Evolutionary conservation across 2,113 vertebrate species (phyloP).

Genomic region (Canis aureus): DNA sequence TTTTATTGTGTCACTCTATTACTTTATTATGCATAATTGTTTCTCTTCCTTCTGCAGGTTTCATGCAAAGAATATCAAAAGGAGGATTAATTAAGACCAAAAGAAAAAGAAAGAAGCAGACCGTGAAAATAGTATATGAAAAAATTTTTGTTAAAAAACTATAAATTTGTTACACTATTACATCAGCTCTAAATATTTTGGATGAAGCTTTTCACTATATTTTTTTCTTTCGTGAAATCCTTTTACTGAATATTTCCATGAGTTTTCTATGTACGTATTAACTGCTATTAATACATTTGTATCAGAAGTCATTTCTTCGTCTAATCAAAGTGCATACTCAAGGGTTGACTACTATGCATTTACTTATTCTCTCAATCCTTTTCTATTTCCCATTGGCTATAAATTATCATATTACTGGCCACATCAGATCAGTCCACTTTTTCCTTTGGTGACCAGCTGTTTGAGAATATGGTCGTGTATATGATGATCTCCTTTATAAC

Average conservation of each 20-base stretch:
- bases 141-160: constrained; percentile 68
- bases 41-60: constrained; percentile 81
- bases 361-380: neutral
- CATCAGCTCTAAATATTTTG: constrained; percentile 11
- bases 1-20: neutral
- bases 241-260: neutral
- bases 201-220: neutral
- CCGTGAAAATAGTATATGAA: constrained; percentile 1
- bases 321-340: neutral
- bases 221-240: neutral
- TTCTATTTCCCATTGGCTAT: neutral
- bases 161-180: constrained; percentile 34
- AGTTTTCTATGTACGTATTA: neutral
- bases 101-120: constrained; percentile 83
- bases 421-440: neutral
- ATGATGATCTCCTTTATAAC: neutral
- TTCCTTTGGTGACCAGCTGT: neutral
- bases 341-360: neutral
- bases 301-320: neutral
- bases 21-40: neutral
- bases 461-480: neutral
- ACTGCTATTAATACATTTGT: neutral
- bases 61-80: constrained; percentile 65
- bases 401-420: neutral
- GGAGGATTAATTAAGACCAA: constrained; percentile 82